Evolutionary conservation across 37 sponge, comb jelly and placozoan genomes (phyloP), one percentile per base, ranked within the genome.

Genomic region (Tethya wilhelma): DNA sequence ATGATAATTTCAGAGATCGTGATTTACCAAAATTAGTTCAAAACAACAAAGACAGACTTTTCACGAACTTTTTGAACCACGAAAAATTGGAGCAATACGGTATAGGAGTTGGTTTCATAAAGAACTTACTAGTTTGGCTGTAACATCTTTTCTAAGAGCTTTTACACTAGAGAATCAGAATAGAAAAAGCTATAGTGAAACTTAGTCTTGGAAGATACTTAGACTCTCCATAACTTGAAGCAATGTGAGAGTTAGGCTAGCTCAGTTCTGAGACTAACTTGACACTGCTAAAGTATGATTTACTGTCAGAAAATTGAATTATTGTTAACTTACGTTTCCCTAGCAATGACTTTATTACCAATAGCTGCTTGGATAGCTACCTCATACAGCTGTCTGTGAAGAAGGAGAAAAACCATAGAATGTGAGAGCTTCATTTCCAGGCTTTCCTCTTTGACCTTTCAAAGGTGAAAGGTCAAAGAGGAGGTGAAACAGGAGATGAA

Each of bases 291-390:
- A n/a, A n/a, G n/a, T n/a, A n/a, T n/a, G n/a, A n/a, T n/a, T n/a
- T n/a, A n/a, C n/a, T n/a, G n/a, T n/a, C n/a, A n/a, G n/a, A n/a
- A n/a, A n/a, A n/a, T n/a, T n/a, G n/a, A n/a, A n/a, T n/a, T n/a
- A 11, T 8, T 6, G 26, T 14, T 7, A 28, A 74, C 92, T 84
- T 44, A 94, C 95, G 92, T 94, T 81, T 96, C 94, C 55, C 96
- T 85, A n/a, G 90, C 96, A 63, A 95, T 83, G 26, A 98, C 80
- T 69, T 78, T 89, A 32, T 79, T 83, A 2, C 91, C 85, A 23
- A 85, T 56, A 7, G 91, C 84, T 53, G 94, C 96, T 36, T 98
- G 98, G 30, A 98, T 95, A 22, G 94, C 96, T 23, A 96, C 73
- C 64, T 94, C 95, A 77, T 65, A 94, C 42, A 94, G 71, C 74